Percentiles rank a stretch among this genome's conserved stretches.
Conservation (phyloP, 2,888 invertebrate species). For the Apocheima hispidaria region DNA sequence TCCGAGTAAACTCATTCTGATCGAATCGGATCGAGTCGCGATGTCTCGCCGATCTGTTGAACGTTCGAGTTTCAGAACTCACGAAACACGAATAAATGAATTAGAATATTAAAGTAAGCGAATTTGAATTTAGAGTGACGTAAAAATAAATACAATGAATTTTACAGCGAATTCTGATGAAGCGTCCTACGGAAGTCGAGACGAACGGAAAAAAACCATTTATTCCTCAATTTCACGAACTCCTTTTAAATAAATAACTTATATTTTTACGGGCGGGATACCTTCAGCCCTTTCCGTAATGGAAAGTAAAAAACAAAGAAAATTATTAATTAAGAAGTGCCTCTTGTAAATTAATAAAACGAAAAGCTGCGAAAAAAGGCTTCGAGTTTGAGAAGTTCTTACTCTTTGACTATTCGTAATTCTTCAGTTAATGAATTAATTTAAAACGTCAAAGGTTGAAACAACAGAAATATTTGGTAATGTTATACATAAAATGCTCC, state of each 20-base stretch:
- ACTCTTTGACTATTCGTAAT: slow-evolving; percentile 27
- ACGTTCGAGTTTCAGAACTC: background rate
- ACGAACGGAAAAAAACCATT: slow-evolving; percentile 28
- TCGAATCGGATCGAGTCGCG: background rate
- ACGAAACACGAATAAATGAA: slow-evolving; percentile 4
- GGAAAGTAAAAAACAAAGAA: slow-evolving; percentile 47
- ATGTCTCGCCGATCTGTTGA: background rate
- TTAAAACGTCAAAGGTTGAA: slow-evolving; percentile 12
- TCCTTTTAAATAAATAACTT: slow-evolving; percentile 35
- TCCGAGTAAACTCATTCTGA: background rate
- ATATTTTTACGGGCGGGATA: slow-evolving; percentile 37
- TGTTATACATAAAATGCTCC: no score
- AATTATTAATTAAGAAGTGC: slow-evolving; percentile 46
- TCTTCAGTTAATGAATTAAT: slow-evolving; percentile 29
- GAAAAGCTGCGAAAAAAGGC: slow-evolving; percentile 44
- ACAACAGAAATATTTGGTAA: background rate
- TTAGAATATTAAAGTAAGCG: slow-evolving; percentile 10
- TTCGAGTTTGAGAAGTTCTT: slow-evolving; percentile 34
- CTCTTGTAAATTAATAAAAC: slow-evolving; percentile 47
- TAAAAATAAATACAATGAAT: slow-evolving; percentile 26
- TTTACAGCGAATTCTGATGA: slow-evolving; percentile 15
- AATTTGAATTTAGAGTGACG: slow-evolving; percentile 14
- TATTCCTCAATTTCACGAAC: slow-evolving; percentile 31
- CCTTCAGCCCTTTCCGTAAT: slow-evolving; percentile 36
- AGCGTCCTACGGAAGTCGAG: slow-evolving; percentile 3